phyloP scores from a whole-genome alignment of 2,797 vertebrate species.

The Trichosurus vulpecula region DNA sequence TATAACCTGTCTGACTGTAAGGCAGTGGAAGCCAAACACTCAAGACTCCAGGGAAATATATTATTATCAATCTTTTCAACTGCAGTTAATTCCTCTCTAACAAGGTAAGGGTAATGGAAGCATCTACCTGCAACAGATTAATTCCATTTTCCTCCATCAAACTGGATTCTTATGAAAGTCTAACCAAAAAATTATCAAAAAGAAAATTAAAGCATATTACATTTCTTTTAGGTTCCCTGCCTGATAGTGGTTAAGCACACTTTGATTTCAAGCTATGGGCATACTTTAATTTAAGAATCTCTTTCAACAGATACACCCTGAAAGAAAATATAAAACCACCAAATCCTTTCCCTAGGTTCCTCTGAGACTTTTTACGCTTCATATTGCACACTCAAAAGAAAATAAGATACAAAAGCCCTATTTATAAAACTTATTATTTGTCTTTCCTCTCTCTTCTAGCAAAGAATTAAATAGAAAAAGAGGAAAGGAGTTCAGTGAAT shows the following conservation, averaged over 20 bases:
- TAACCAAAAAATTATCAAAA: background rate
- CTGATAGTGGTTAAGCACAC: background rate
- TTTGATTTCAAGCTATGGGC: background rate
- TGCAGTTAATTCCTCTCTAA: background rate
- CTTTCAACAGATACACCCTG: background rate
- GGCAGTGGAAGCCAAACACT: background rate
- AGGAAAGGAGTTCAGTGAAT: background rate
- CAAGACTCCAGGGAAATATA: background rate
- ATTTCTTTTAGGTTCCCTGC: background rate
- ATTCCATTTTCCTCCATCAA: background rate
- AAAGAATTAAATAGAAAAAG: background rate
- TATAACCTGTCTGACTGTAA: background rate
- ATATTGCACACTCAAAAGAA: background rate
- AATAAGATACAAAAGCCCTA: background rate
- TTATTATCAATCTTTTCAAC: background rate
- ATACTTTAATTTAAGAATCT: background rate
- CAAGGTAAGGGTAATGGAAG: background rate
- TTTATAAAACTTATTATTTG: background rate
- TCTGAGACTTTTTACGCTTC: background rate
- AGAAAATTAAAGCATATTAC: background rate
- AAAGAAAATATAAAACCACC: background rate
- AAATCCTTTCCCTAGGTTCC: background rate
- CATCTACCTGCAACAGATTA: background rate
- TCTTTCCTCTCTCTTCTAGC: background rate
- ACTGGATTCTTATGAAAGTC: background rate